These are phyloP conservation scores for Caenorhabditis sp. DNA, from an alignment of 2,888 invertebrate species.

Conservation along the genomic window DNA sequence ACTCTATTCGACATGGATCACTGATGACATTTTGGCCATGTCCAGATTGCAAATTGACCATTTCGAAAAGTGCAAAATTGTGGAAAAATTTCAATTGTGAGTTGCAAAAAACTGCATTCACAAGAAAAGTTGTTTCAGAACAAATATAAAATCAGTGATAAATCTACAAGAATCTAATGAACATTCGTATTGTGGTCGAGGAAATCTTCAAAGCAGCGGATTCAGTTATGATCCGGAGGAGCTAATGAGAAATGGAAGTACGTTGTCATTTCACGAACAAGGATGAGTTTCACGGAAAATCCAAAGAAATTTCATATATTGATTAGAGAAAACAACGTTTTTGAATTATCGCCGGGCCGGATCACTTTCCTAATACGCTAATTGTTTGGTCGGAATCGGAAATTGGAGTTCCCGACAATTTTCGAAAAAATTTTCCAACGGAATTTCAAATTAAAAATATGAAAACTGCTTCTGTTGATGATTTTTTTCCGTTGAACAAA, in stretches of 20 bases:
- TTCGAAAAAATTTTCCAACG: too few relatives aligned
- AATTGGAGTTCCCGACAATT: too few relatives aligned
- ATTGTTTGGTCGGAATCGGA: too few relatives aligned
- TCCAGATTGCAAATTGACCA: slow-evolving; percentile 82
- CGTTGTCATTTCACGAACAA: slow-evolving; percentile 70
- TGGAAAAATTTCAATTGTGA: slow-evolving; percentile 80
- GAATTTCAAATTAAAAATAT: too few relatives aligned
- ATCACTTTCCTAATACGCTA: too few relatives aligned
- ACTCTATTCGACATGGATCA: slow-evolving; percentile 87
- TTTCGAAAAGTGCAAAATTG: slow-evolving; percentile 81
- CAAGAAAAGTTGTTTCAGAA: slow-evolving; percentile 74
- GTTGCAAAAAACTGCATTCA: too few relatives aligned
- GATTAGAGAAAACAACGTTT: too few relatives aligned
- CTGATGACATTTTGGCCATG: slow-evolving; percentile 87
- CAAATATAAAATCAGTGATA: slow-evolving; percentile 83
- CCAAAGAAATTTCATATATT: too few relatives aligned
- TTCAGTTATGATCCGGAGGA: slow-evolving; percentile 85
- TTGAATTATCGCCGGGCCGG: too few relatives aligned
- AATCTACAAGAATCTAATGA: slow-evolving; percentile 86
- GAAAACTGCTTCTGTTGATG: too few relatives aligned
- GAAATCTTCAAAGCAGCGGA: slow-evolving; percentile 78
- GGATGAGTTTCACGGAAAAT: too few relatives aligned
- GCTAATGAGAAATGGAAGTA: slow-evolving; percentile 86
- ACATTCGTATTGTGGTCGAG: slow-evolving; percentile 83
- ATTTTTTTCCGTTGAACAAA: too few relatives aligned